These are phyloP conservation scores for Artibeus lituratus DNA, from an alignment of 2,797 vertebrate genomes.

Conservation along the genomic window DNA sequence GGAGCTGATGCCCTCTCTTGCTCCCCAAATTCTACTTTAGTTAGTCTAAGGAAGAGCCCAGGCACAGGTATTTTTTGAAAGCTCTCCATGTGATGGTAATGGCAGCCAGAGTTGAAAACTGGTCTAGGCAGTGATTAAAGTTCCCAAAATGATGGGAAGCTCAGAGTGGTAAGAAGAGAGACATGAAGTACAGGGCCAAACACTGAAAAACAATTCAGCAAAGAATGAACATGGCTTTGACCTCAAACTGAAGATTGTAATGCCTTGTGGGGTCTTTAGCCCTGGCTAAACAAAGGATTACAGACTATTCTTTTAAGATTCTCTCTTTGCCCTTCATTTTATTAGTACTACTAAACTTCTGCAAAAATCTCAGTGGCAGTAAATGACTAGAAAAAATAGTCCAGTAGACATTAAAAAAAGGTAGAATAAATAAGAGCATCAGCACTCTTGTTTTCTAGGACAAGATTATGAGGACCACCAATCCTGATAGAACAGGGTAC, in stretches of 20 bases:
- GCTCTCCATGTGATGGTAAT: not conserved
- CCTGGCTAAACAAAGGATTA: not conserved
- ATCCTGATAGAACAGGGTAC: not conserved
- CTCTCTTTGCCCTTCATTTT: constrained; percentile 24
- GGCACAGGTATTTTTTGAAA: not conserved
- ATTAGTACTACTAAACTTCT: constrained; percentile 46
- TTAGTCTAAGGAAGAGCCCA: not conserved
- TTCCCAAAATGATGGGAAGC: not conserved
- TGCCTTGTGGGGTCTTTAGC: not conserved
- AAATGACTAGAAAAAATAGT: constrained; percentile 49
- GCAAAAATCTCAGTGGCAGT: constrained; percentile 6
- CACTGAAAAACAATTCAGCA: not conserved
- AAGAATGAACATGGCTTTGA: not conserved
- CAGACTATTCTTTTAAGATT: not conserved
- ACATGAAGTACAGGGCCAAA: not conserved
- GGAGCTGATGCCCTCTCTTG: not conserved
- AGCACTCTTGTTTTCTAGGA: constrained; percentile 13
- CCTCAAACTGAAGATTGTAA: not conserved
- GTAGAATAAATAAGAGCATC: not conserved
- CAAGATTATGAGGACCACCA: constrained; percentile 4
- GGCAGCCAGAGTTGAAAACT: not conserved
- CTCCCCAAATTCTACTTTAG: not conserved
- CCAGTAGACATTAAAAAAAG: not conserved
- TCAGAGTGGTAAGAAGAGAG: not conserved
- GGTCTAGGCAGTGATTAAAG: not conserved